Evolutionary conservation across 2,888 invertebrate species (phyloP).

Genomic region (Heteromurus nitidus): DNA sequence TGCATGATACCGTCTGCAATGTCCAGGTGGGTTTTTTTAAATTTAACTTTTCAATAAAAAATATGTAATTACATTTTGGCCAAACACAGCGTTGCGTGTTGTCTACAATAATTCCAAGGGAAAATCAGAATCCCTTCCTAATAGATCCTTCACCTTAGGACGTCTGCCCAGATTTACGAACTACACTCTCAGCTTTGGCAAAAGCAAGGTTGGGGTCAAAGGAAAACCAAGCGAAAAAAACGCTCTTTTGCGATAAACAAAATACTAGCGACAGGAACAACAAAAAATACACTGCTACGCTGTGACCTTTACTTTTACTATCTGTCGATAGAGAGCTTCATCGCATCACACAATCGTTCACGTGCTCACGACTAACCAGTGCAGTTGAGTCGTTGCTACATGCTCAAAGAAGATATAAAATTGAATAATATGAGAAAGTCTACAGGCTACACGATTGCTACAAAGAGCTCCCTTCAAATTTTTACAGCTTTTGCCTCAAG

Average conservation of each 20-base stretch:
- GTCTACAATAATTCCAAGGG: conserved; percentile 37
- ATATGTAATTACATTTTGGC: no score
- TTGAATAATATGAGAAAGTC: neutral
- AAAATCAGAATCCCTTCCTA: conserved; percentile 5
- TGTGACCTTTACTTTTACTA: conserved; percentile 62
- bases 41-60: no score
- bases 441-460: no score
- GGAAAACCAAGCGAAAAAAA: neutral
- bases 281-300: conserved; percentile 19
- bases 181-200: conserved; percentile 26
- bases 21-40: no score
- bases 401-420: no score
- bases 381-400: no score
- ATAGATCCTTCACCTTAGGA: conserved; percentile 65
- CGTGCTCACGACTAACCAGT: no score
- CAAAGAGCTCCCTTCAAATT: conserved; percentile 21
- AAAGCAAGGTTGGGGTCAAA: conserved; percentile 63
- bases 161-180: conserved; percentile 43
- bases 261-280: neutral
- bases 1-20: no score
- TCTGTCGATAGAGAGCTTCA: conserved; percentile 33
- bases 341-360: no score
- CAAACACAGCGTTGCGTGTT: no score
- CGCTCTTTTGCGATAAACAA: neutral
- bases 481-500: conserved; percentile 37